These are phyloP conservation scores for Brevimyrus niger DNA, from an alignment of 2,113 vertebrate species.

Conservation along the genomic window DNA sequence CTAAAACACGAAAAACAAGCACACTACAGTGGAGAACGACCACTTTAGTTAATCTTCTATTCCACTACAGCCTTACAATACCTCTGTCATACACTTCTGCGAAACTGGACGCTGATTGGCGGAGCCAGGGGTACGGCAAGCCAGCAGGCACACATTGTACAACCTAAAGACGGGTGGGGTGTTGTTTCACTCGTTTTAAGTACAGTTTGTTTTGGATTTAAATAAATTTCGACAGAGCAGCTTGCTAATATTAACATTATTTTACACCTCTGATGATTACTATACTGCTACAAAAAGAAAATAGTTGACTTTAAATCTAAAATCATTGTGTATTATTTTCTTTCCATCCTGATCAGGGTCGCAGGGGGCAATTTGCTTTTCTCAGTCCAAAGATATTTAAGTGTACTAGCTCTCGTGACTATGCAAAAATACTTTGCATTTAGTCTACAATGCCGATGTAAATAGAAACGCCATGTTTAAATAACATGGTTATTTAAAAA, in stretches of 20 bases:
- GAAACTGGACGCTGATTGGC: slow-evolving; percentile 31
- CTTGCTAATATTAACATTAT: not conserved
- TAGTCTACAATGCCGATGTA: not conserved
- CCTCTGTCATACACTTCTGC: not conserved
- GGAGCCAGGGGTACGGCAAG: not conserved
- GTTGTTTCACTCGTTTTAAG: not conserved
- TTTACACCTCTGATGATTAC: not conserved
- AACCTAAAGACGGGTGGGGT: not conserved
- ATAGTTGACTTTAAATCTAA: not conserved
- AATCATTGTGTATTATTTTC: not conserved
- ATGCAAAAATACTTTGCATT: not conserved
- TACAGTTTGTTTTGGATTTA: not conserved
- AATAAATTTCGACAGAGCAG: not conserved
- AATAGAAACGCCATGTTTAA: not conserved
- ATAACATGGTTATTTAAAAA: not conserved
- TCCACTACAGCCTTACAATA: not conserved
- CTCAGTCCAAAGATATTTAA: not conserved
- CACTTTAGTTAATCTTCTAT: not conserved
- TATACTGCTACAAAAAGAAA: not conserved
- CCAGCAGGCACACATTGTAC: not conserved
- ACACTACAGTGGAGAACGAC: not conserved
- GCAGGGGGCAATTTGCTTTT: not conserved
- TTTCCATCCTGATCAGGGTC: not conserved
- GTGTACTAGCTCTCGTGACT: not conserved
- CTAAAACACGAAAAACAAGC: not conserved